A percentile compares a stretch with the other conserved stretches of the same genome.
Conservation (phyloP, 2,888 invertebrate genomes). For the Theodoxus fluviatilis region DNA sequence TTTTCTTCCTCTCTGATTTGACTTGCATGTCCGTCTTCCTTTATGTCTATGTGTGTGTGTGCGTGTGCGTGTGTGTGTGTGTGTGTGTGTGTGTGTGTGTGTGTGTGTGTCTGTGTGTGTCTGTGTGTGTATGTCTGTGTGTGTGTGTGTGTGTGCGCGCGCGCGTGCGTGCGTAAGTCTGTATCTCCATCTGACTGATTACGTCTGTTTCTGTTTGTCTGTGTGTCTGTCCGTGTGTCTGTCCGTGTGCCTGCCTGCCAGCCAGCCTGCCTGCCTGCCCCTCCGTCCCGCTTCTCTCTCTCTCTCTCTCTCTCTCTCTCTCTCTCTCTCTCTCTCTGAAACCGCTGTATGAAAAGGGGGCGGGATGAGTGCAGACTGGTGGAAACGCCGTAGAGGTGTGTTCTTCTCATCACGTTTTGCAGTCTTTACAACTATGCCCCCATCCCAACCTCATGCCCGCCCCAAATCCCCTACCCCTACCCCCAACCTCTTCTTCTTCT, state of each 20-base stretch:
- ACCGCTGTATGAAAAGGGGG: not conserved
- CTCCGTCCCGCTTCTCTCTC: not conserved
- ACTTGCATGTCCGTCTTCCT: not conserved
- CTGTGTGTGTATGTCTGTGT: constrained; percentile 20
- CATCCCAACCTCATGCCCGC: no score
- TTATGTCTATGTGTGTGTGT: constrained; percentile 11
- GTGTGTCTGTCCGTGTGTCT: constrained; percentile 9
- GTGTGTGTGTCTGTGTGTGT: constrained; percentile 17
- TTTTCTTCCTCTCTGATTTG: no score
- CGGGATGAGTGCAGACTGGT: no score
- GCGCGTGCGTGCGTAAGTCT: constrained; percentile 13
- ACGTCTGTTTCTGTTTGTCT: not conserved
- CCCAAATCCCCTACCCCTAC: no score
- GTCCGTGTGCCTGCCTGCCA: not conserved
- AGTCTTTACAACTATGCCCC: no score
- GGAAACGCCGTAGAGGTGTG: no score
- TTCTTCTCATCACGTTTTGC: no score
- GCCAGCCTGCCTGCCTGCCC: not conserved
- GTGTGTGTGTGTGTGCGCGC: not conserved
- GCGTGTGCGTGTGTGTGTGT: constrained; percentile 15
- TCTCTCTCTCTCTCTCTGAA: not conserved
- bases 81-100: constrained; percentile 21
- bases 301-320: not conserved
- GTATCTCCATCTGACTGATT: constrained; percentile 3
- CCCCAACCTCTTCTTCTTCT: no score